Base-by-base conservation (phyloP, 2,113 vertebrate species). In the Oryzias woworae region DNA sequence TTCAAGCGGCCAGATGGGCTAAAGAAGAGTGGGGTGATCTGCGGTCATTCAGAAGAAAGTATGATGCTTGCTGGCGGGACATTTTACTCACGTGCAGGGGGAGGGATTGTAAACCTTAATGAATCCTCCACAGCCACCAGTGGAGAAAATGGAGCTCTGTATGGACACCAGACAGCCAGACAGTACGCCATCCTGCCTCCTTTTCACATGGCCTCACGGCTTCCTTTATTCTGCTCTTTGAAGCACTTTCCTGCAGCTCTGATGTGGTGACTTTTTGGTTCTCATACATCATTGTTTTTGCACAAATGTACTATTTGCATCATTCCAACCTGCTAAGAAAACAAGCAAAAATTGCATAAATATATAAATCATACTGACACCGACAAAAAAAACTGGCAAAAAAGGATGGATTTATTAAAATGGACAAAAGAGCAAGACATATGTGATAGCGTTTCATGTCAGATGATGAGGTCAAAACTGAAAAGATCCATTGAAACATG, bases 1-100 rank as follows among this genome's bases (percentile, higher is more conserved):
- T 71, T 77, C 85, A 87, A 91, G 60, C 75, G 83, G 91, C 71
- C 93, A 93, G 93, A 93, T 94, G 94, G 93, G 93, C 89, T 84
- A 92, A 88, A 83, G 92, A 91, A 87, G 87, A 66, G 83, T 81
- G 82, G 79, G 85, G 60, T 69, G 74, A 70, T 73, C 61, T 58
- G 65, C 6, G 56, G 60, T 17, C 45, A 65, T 78, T 80, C 71
- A 49, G 62, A 69, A 65, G 58, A 88, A 83, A 71, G 85, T 89
- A 80, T 80, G 90, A 73, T 66, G 71, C 77, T 47, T 85, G 83
- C 71, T 83, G 74, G 66, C 76, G 81, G 73, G 81, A 75, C 71
- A 84, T 89, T 86, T 91, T 91, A 91, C 70, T 91, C 89, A 89
- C 67, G 18, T 78, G 60, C 66, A 71, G 76, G 72, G 78, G 84